Conservation (phyloP, 2,113 vertebrate species). For the Syngnathus floridae region DNA sequence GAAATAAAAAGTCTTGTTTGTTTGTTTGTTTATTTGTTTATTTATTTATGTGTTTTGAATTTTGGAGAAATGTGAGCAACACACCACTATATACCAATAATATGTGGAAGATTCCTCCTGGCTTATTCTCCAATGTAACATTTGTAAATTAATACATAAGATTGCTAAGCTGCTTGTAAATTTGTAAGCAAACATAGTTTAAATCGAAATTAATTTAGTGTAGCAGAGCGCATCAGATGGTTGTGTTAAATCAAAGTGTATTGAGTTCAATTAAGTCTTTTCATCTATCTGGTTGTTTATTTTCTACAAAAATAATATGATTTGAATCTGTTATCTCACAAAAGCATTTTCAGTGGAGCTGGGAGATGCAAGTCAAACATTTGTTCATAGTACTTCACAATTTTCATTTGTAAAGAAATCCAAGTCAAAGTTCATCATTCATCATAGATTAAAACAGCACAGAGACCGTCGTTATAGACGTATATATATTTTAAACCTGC, state of each 20-base stretch:
- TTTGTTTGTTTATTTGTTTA: constrained; percentile 15
- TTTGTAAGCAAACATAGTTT: no score
- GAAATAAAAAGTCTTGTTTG: constrained; percentile 32
- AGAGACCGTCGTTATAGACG: background rate
- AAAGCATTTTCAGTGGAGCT: background rate
- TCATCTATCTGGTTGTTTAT: background rate
- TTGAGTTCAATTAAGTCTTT: background rate
- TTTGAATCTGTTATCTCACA: background rate
- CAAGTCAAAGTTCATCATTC: background rate
- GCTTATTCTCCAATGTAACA: background rate
- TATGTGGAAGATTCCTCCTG: background rate
- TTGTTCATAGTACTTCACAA: background rate
- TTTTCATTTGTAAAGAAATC: background rate
- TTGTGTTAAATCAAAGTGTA: background rate
- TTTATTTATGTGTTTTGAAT: constrained; percentile 6
- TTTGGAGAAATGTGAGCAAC: background rate
- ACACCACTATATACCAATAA: background rate
- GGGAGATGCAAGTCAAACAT: background rate
- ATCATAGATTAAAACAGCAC: background rate
- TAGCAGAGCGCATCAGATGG: background rate
- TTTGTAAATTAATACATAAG: background rate
- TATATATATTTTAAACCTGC: background rate
- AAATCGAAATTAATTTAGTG: background rate
- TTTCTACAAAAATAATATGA: background rate
- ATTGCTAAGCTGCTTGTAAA: no score